Base-by-base conservation (phyloP, 2,113 vertebrate species). In the Thunnus maccoyii region DNA sequence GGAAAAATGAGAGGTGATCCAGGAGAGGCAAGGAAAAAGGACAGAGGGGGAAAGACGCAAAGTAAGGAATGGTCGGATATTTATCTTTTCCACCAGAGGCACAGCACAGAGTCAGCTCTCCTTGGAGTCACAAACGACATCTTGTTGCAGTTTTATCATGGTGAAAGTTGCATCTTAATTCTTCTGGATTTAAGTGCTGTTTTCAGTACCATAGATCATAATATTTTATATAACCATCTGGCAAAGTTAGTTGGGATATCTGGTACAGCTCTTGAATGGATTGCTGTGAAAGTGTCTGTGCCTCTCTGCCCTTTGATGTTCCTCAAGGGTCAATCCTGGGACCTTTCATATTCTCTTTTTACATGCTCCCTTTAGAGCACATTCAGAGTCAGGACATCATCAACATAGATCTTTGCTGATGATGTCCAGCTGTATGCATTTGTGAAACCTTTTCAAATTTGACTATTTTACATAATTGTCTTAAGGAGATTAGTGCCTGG, bases 1-100 rank as follows among this genome's bases (percentile, higher is more conserved):
- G 93, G 89, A 88, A 91, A 91, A 91, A 72, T 76, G 67, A 65
- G 44, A 85, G 18, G 58, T 79, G 74, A 80, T 87, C 79, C 82
- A 83, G 68, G 58, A 76, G 69, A 68, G 48, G 25, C 0, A 64
- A 27, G 17, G n/a, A 61, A 76, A 60, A 78, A 56, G 67, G 58
- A 64, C 65, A 62, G 25, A 47, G 15, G 22, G 30, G 52, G 78
- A 44, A 32, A 64, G 4, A 68, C 20, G 27, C 3, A 77, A 77
- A 44, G 51, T 72, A 41, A 81, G 8, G 18, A 76, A 74, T 0
- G 25, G 22, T 48, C 41, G 16, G 20, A 58, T 62, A 76, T 85
- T 73, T 65, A 63, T 79, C n/a, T 76, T 88, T 72, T 76, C 50
- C 22, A 7, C 69, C 57, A 69, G 56, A 67, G 57, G 46, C 5